Percentiles rank a stretch among this genome's conserved stretches.
Evolutionary conservation across 2,797 vertebrate species (phyloP).

Genomic region (Chromis chromis): DNA sequence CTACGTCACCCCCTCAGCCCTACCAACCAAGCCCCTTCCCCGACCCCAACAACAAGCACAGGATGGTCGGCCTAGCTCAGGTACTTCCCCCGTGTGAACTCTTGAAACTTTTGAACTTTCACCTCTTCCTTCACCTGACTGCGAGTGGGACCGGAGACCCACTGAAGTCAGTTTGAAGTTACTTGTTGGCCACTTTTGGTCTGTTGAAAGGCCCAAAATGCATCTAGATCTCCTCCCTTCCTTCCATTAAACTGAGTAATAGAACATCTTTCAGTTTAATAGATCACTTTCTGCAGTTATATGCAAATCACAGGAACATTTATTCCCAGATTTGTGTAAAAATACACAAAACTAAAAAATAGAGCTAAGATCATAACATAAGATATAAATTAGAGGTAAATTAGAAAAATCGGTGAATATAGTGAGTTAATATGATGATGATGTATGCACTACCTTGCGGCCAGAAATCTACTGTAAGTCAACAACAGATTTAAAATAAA

Average conservation of each 20-base stretch:
- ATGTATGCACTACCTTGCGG: constrained; percentile 7
- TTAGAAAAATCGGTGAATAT: constrained; percentile 9
- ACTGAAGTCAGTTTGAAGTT: constrained; percentile 45
- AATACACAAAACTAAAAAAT: constrained; percentile 22
- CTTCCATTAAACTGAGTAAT: constrained; percentile 4
- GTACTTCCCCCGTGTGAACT: constrained; percentile 92
- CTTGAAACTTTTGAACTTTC: constrained; percentile 48
- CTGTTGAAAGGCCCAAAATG: constrained; percentile 57
- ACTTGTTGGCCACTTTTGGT: constrained; percentile 18
- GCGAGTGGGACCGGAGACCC: constrained; percentile 26
- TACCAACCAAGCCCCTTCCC: constrained; percentile 68
- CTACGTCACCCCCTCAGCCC: constrained; percentile 86
- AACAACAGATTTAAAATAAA: constrained; percentile 1
- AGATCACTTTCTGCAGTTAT: constrained; percentile 1
- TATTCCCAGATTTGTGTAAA: constrained; percentile 10
- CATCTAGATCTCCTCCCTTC: constrained; percentile 70
- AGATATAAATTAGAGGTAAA: constrained; percentile 15
- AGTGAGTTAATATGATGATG: constrained; percentile 22
- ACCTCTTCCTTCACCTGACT: constrained; percentile 52
- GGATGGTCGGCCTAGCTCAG: constrained; percentile 89
- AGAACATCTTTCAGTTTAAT: constrained; percentile 9
- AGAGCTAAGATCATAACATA: constrained; percentile 3
- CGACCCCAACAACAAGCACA: constrained; percentile 67
- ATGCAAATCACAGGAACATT: not conserved
- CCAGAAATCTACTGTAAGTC: constrained; percentile 20